A percentile compares a stretch with the other conserved stretches of the same genome.
Conservation (phyloP, 1,140 invertebrate genomes). For the Drosophila triauraria region DNA sequence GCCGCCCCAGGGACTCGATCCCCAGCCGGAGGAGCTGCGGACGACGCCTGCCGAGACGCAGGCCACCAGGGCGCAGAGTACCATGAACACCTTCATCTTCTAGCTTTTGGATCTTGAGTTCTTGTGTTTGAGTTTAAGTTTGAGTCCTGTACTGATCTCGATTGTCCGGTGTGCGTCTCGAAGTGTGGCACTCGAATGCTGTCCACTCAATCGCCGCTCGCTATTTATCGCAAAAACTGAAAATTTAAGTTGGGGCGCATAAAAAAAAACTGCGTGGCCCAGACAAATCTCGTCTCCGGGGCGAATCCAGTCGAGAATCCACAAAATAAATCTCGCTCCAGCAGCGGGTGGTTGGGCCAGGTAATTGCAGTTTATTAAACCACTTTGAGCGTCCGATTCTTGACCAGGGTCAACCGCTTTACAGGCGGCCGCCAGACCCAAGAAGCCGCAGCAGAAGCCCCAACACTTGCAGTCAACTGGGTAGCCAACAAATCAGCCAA, state of each 20-base stretch:
- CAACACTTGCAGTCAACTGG: conserved; percentile 9
- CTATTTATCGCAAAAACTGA: conserved; percentile 61
- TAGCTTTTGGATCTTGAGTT: not conserved
- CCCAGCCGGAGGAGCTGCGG: conserved; percentile 56
- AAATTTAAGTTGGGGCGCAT: not conserved
- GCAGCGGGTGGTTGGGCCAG: conserved; percentile 51
- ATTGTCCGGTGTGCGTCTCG: conserved; percentile 33
- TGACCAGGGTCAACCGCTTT: conserved; percentile 81
- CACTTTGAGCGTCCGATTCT: conserved; percentile 75
- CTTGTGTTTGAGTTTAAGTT: not conserved
- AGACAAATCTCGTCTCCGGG: conserved; percentile 23
- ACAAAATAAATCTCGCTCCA: conserved; percentile 74
- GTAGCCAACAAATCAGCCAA: conserved; percentile 33
- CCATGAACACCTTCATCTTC: conserved; percentile 70
- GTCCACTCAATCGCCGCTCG: conserved; percentile 43
- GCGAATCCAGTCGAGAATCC: conserved; percentile 63
- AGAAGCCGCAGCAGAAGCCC: conserved; percentile 1
- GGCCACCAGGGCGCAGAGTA: conserved; percentile 68
- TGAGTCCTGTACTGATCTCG: conserved; percentile 10
- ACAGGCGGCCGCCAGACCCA: conserved; percentile 10
- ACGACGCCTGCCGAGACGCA: conserved; percentile 64
- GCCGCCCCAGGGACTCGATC: conserved; percentile 49
- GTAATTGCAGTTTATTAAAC: conserved; percentile 82
- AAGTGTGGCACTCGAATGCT: conserved; percentile 72
- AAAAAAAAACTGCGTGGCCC: conserved; percentile 32